These are phyloP conservation scores for Micromesistius poutassou DNA, from an alignment of 2,797 vertebrate genomes.

Conservation along the genomic window DNA sequence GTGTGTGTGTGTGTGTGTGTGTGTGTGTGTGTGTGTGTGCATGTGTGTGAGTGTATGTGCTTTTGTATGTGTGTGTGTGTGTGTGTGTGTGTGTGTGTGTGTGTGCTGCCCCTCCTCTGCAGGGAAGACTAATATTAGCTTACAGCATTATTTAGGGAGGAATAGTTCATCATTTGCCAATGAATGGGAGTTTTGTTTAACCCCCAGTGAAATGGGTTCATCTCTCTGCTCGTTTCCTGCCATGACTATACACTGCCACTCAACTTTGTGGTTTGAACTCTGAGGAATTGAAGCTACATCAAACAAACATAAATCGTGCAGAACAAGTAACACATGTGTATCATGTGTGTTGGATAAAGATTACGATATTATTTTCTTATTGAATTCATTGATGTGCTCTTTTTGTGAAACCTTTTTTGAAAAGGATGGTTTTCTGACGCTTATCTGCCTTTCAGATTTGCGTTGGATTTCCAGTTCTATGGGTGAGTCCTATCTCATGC, in stretches of 20 bases:
- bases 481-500: slow-evolving; percentile 34
- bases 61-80: neutral
- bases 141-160: slow-evolving; percentile 60
- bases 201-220: slow-evolving; percentile 49
- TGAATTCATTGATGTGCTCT: neutral
- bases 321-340: neutral
- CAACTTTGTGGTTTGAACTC: neutral
- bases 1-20: too few relatives aligned
- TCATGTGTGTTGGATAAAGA: neutral
- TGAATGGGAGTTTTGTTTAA: slow-evolving; percentile 49
- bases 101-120: slow-evolving; percentile 7
- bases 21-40: too few relatives aligned
- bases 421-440: neutral
- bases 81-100: neutral
- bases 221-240: neutral
- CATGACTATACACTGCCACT: neutral
- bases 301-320: neutral
- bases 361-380: neutral
- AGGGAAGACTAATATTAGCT: slow-evolving; percentile 76
- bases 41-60: neutral
- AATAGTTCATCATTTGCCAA: slow-evolving; percentile 70
- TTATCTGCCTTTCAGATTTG: slow-evolving; percentile 16
- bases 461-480: slow-evolving; percentile 30
- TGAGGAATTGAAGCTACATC: neutral
- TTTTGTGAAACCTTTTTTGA: neutral